A percentile compares a stretch with the other conserved stretches of the same genome.
Evolutionary conservation across 2,113 vertebrate species (phyloP).

Genomic region (Peromyscus polionotus): DNA sequence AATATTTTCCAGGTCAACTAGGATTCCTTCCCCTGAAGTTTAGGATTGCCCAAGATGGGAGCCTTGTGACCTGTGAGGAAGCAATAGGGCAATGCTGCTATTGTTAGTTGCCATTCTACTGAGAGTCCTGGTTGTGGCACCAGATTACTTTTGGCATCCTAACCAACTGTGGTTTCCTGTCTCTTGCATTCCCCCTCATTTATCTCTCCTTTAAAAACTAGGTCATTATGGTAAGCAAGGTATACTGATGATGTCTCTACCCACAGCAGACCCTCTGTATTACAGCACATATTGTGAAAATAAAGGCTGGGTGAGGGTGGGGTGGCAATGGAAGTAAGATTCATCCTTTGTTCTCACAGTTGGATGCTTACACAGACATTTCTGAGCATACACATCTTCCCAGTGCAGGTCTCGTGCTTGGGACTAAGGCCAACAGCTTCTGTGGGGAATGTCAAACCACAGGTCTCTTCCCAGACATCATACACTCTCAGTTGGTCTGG

Average conservation of each 20-base stretch:
- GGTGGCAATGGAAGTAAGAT: background rate
- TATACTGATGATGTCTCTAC: background rate
- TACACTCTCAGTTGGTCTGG: background rate
- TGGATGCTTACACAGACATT: background rate
- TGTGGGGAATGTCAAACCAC: background rate
- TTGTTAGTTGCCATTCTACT: background rate
- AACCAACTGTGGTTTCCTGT: background rate
- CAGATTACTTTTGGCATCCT: background rate
- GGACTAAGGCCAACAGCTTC: background rate
- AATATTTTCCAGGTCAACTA: background rate
- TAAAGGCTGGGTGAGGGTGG: background rate
- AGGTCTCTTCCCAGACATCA: background rate
- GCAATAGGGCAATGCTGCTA: background rate
- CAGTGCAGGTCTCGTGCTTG: background rate
- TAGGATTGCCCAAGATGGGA: background rate
- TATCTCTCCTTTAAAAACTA: background rate
- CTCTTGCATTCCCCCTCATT: background rate
- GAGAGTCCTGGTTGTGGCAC: background rate
- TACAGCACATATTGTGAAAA: background rate
- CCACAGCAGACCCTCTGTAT: background rate
- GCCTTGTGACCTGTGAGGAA: background rate
- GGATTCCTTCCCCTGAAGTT: background rate
- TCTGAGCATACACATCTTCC: background rate
- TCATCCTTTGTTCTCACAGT: background rate
- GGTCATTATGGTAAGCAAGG: background rate